A percentile compares a stretch with the other conserved stretches of the same genome.
phyloP scores from a whole-genome alignment of 1,140 invertebrate species.

The Conus ventricosus region DNA sequence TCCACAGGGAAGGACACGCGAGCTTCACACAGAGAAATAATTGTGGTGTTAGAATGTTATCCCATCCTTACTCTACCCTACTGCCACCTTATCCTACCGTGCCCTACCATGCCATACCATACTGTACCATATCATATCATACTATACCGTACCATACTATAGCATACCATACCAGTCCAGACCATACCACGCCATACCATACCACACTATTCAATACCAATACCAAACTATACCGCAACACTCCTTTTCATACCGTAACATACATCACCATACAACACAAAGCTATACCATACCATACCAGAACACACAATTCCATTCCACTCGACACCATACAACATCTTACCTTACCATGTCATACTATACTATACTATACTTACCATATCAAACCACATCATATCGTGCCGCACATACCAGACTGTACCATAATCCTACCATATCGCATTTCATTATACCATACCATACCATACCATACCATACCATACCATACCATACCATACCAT shows the following conservation, averaged over 20 bases:
- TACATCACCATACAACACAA: not conserved
- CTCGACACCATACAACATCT: constrained; percentile 36
- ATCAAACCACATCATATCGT: not conserved
- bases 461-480: constrained; percentile 44
- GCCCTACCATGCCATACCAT: constrained; percentile 54
- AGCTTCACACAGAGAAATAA: no score
- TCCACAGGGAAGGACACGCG: no score
- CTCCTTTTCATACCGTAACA: constrained; percentile 40
- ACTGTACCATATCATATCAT: constrained; percentile 54
- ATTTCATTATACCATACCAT: constrained; percentile 36
- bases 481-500: no score
- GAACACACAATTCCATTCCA: constrained; percentile 46
- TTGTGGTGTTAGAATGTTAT: constrained; percentile 38
- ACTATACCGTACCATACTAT: constrained; percentile 48
- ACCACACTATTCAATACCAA: no score
- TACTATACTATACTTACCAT: not conserved
- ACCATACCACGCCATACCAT: not conserved
- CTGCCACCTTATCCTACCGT: no score
- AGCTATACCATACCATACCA: no score
- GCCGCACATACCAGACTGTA: not conserved
- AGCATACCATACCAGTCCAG: constrained; percentile 37
- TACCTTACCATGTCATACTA: no score
- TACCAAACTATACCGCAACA: constrained; percentile 40
- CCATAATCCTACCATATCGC: constrained; percentile 16
- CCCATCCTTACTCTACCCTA: constrained; percentile 22